A percentile compares a stretch with the other conserved stretches of the same genome.
These are phyloP conservation scores for Tricholaema leucomelas DNA, from an alignment of 2,113 vertebrate species.

Conservation along the genomic window DNA sequence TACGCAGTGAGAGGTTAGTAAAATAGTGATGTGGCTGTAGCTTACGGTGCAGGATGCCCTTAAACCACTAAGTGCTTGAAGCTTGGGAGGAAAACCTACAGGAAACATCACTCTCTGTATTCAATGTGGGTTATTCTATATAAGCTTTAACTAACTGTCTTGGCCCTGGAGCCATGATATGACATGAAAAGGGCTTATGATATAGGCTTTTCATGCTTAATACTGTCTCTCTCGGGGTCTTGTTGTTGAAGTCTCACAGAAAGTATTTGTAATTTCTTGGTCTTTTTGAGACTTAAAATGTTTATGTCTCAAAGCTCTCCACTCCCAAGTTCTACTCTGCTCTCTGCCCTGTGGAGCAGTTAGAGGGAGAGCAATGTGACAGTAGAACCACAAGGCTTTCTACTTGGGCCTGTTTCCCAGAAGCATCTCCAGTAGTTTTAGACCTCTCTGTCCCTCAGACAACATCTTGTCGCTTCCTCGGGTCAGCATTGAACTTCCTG, in stretches of 20 bases:
- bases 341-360: neutral
- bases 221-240: neutral
- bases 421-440: neutral
- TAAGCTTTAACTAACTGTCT: neutral
- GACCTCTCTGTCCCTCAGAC: neutral
- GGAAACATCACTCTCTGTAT: neutral
- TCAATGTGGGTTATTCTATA: neutral
- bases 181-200: neutral
- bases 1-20: neutral
- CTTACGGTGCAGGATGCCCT: neutral
- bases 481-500: fast-evolving
- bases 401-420: neutral
- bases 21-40: neutral
- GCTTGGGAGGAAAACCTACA: neutral
- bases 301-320: neutral
- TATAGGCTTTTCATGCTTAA: neutral
- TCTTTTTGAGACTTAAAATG: neutral
- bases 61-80: neutral
- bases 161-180: neutral
- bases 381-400: neutral
- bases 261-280: neutral
- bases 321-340: neutral
- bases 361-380: fast-evolving
- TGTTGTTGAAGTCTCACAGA: neutral
- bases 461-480: neutral